A percentile compares a stretch with the other conserved stretches of the same genome.
These are phyloP conservation scores for Propithecus coquereli DNA, from an alignment of 2,113 vertebrate species.

Conservation along the genomic window DNA sequence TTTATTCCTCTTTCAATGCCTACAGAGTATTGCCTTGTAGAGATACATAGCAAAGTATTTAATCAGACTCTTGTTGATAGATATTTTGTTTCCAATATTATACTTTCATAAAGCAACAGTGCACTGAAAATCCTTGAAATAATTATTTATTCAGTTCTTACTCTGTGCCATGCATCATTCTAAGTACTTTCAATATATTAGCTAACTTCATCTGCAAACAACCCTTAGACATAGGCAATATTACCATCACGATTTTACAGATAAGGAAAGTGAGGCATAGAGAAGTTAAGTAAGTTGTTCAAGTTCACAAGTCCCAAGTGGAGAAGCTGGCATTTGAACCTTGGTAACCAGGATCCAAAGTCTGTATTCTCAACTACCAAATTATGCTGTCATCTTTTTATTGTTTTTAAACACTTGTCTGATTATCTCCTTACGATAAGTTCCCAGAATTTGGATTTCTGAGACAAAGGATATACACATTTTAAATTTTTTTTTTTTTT, in stretches of 20 bases:
- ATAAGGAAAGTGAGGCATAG: background rate
- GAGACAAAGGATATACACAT: background rate
- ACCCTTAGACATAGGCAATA: background rate
- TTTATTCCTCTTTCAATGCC: background rate
- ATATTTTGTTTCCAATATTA: background rate
- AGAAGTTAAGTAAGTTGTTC: background rate
- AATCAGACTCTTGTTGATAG: background rate
- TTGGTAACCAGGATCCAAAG: background rate
- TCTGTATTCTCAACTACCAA: background rate
- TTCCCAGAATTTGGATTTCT: conserved; percentile 22
- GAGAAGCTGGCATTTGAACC: background rate
- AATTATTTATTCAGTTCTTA: background rate
- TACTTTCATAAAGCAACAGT: background rate
- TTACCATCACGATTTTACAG: background rate
- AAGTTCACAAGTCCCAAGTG: background rate
- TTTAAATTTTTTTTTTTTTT: too few relatives aligned
- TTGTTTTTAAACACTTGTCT: background rate
- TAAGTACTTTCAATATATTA: background rate
- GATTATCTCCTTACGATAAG: background rate
- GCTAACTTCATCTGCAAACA: background rate
- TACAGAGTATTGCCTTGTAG: background rate
- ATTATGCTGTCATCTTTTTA: background rate
- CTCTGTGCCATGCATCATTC: background rate
- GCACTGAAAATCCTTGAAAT: background rate
- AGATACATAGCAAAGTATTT: background rate